Percentiles rank a stretch among this genome's conserved stretches.
phyloP scores from a whole-genome alignment of 2,888 invertebrate genomes.

The Brachypterus glaber region DNA sequence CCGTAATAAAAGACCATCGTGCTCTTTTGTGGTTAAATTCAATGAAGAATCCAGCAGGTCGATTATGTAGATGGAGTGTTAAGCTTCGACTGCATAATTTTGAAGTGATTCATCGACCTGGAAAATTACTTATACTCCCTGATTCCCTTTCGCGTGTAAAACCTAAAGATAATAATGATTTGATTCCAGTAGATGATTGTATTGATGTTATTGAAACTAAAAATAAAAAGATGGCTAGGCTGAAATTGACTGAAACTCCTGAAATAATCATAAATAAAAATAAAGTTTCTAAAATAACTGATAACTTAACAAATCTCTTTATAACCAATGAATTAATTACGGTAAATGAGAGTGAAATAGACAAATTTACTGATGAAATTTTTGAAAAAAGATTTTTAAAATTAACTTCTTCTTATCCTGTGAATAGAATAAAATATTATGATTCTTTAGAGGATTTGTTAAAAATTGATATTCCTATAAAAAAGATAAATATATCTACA shows the following conservation, averaged over 20 bases:
- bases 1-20: neutral
- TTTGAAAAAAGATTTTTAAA: slow-evolving; percentile 13
- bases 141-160: neutral
- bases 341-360: slow-evolving; percentile 5
- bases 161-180: neutral
- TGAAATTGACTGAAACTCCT: no score
- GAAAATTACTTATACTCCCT: neutral
- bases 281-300: no score
- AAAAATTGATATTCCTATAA: no score
- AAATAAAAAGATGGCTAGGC: no score
- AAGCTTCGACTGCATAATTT: neutral
- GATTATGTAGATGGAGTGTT: neutral
- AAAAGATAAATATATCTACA: no score
- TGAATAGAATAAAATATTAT: no score
- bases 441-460: no score
- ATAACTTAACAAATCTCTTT: no score
- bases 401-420: no score
- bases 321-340: neutral
- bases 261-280: no score
- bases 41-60: neutral
- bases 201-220: no score
- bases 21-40: neutral
- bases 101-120: neutral
- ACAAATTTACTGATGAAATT: slow-evolving; percentile 7
- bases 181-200: neutral